Conservation (phyloP, 2,888 invertebrate species). For the Drosophila niveifrons region DNA sequence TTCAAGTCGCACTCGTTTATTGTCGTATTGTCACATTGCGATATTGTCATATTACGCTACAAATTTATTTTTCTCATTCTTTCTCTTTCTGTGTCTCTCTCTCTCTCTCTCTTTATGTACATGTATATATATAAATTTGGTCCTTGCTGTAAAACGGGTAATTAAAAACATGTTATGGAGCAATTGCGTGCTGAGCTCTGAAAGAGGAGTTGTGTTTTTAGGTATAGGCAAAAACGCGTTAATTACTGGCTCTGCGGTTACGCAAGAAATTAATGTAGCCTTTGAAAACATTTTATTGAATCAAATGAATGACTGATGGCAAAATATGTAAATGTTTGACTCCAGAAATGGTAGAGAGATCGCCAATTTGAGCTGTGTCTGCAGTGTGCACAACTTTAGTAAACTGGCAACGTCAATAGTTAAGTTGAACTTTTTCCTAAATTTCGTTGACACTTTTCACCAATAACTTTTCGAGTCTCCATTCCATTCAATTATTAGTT, state of each 20-base stretch:
- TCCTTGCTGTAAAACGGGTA: slow-evolving; percentile 66
- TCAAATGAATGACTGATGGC: slow-evolving; percentile 77
- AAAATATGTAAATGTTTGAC: slow-evolving; percentile 52
- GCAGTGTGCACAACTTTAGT: slow-evolving; percentile 32
- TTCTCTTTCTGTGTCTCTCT: neutral
- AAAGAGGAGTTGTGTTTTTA: neutral
- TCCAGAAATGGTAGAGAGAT: slow-evolving; percentile 26
- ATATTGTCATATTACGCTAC: slow-evolving; percentile 36
- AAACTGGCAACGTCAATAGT: slow-evolving; percentile 44
- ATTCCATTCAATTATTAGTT: slow-evolving; percentile 58
- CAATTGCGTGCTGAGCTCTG: slow-evolving; percentile 39
- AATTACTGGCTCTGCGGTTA: slow-evolving; percentile 59
- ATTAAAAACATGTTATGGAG: slow-evolving; percentile 78
- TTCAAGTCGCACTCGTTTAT: slow-evolving; percentile 68
- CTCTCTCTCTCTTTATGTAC: neutral
- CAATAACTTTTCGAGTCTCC: slow-evolving; percentile 22
- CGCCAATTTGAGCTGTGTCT: slow-evolving; percentile 46
- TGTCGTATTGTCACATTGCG: slow-evolving; percentile 57
- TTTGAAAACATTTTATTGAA: slow-evolving; percentile 60
- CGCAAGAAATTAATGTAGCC: slow-evolving; percentile 64
- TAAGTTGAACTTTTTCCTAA: slow-evolving; percentile 19
- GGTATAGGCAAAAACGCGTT: slow-evolving; percentile 45
- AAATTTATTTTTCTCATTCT: neutral
- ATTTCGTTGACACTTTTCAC: slow-evolving; percentile 28
- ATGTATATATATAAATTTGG: slow-evolving; percentile 16